These are phyloP conservation scores for Stomatorhinus walkeri DNA, from an alignment of 2,797 vertebrate genomes.

Conservation along the genomic window DNA sequence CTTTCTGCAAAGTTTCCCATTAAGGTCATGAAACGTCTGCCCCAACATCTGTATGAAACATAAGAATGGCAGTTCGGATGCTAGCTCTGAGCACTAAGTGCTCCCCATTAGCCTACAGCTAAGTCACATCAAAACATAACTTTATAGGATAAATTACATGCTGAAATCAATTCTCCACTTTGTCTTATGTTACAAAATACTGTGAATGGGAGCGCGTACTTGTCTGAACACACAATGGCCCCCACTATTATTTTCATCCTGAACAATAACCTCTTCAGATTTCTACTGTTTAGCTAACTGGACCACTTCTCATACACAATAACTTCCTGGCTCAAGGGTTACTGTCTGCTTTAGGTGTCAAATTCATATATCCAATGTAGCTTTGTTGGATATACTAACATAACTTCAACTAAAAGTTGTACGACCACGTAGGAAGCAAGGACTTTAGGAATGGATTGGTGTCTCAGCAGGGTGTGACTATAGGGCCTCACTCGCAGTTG, in stretches of 20 bases:
- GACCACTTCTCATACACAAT: conserved; percentile 4
- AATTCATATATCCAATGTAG: background rate
- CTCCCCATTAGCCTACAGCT: background rate
- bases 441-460: background rate
- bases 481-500: background rate
- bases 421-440: background rate
- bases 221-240: background rate
- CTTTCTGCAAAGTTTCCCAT: background rate
- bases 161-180: background rate
- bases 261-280: conserved; percentile 2
- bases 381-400: background rate
- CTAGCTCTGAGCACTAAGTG: background rate
- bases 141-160: background rate
- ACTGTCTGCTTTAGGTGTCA: background rate
- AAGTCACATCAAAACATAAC: background rate
- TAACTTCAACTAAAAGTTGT: background rate
- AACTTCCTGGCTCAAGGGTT: background rate
- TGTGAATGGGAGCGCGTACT: background rate
- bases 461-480: background rate
- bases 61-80: background rate
- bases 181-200: conserved; percentile 7
- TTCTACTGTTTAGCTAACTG: background rate
- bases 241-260: background rate
- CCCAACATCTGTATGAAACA: background rate
- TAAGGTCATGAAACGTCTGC: background rate